phyloP scores from a whole-genome alignment of 2,113 vertebrate genomes.

The Hippolais icterina region DNA sequence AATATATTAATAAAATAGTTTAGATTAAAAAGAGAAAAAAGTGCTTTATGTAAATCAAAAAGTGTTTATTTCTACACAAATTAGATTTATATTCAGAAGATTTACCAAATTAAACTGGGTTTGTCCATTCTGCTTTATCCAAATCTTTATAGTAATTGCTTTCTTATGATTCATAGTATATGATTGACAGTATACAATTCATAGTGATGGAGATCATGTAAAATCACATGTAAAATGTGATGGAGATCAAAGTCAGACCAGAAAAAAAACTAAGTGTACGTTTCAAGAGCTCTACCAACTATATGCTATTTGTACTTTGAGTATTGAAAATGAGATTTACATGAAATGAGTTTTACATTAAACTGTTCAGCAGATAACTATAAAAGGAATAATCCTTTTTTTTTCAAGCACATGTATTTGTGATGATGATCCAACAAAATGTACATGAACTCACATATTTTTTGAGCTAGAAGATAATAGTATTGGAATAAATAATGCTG shows the following conservation, averaged over 20 bases:
- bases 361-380: neutral
- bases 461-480: neutral
- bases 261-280: neutral
- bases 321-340: neutral
- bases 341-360: neutral
- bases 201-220: neutral
- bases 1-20: neutral
- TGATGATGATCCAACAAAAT: neutral
- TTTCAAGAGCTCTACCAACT: neutral
- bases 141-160: neutral
- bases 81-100: neutral
- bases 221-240: neutral
- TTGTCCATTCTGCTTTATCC: neutral
- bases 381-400: neutral
- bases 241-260: neutral
- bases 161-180: neutral
- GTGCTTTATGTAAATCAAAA: neutral
- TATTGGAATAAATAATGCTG: neutral
- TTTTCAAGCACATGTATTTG: neutral
- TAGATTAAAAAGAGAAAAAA: neutral
- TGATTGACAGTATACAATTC: neutral
- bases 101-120: neutral
- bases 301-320: neutral
- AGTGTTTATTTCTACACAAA: neutral
- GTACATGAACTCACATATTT: neutral